Base-by-base conservation (phyloP, 64 coral and sea anemone species). In the Montipora foliosa region DNA sequence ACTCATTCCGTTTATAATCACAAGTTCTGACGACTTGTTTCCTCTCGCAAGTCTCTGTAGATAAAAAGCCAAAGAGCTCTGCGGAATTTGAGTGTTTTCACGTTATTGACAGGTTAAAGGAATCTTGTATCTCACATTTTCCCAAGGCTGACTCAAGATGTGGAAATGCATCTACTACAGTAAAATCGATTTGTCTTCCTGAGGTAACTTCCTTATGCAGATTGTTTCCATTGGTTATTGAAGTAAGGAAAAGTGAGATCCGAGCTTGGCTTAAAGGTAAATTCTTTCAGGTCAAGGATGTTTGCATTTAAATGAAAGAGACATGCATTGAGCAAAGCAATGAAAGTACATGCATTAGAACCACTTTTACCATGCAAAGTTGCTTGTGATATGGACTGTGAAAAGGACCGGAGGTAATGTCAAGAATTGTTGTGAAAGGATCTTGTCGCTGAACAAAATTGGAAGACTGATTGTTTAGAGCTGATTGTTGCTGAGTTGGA, bases 11-110 rank as follows among this genome's bases (percentile, higher is more conserved):
- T 93, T 87, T 2, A 61, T 76, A 44, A 93, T 93, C 5, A 93
- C 37, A 52, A 93, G 45, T 11, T 82, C 91, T 55, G 82, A 49
- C 6, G 62, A 14, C 44, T 87, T 87, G 72, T 59, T 21, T 87
- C 87, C 91, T 61, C 74, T 87, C 44, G 49, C 83, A 12, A 93
- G 91, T 75, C 81, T 11, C 49, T 87, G 91, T 2, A 92, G 69
- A 86, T 92, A 92, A 75, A 92, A 92, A 2, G 57, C 74, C n/a
- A 92, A 57, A 64, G 90, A 92, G 59, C 67, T 76, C 71, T 92
- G 81, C 44, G 81, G 80, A 44, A 92, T 68, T 84, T 83, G 64
- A 61, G 50, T 80, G 73, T 92, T 84, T 64, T 86, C 80, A 86
- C 16, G 59, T 66, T 49, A 92, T 24, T 14, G 77, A 50, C 1